phyloP scores from a whole-genome alignment of 1,140 invertebrate species.

The Lepidurus couesii region DNA sequence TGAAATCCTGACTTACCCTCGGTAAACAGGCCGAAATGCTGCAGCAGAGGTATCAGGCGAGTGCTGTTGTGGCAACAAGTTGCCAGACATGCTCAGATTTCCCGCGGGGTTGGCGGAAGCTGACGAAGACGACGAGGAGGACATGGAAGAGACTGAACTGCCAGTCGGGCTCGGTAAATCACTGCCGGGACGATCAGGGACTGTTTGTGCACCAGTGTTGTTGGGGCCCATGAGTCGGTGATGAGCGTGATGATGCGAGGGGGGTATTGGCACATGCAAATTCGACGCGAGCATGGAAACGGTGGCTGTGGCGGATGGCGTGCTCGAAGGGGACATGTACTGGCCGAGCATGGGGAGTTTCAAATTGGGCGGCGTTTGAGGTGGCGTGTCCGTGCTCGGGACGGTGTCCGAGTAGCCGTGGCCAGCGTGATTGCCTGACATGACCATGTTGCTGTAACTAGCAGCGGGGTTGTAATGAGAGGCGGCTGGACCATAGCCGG shows the following conservation, averaged over 20 bases:
- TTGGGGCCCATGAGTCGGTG: constrained; percentile 24
- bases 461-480: neutral
- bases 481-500: constrained; percentile 37
- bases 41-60: neutral
- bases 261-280: neutral
- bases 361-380: constrained; percentile 86
- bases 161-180: constrained; percentile 37
- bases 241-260: constrained; percentile 28
- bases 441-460: constrained; percentile 29
- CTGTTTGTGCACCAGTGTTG: constrained; percentile 31
- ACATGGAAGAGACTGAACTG: constrained; percentile 4
- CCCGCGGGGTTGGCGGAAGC: constrained; percentile 34
- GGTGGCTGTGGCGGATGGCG: constrained; percentile 29
- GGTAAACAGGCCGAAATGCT: constrained; percentile 33
- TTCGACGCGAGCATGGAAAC: constrained; percentile 44
- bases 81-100: neutral
- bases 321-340: constrained; percentile 54
- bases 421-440: constrained; percentile 29
- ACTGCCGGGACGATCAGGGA: constrained; percentile 35
- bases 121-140: constrained; percentile 31
- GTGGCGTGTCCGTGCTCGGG: constrained; percentile 77
- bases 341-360: constrained; percentile 47
- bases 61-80: constrained; percentile 38
- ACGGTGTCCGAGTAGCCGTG: constrained; percentile 45
- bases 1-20: constrained; percentile 26